Evolutionary conservation across 2,797 vertebrate species (phyloP), one percentile per base, ranked within the genome.

Genomic region (Stomatorhinus walkeri): DNA sequence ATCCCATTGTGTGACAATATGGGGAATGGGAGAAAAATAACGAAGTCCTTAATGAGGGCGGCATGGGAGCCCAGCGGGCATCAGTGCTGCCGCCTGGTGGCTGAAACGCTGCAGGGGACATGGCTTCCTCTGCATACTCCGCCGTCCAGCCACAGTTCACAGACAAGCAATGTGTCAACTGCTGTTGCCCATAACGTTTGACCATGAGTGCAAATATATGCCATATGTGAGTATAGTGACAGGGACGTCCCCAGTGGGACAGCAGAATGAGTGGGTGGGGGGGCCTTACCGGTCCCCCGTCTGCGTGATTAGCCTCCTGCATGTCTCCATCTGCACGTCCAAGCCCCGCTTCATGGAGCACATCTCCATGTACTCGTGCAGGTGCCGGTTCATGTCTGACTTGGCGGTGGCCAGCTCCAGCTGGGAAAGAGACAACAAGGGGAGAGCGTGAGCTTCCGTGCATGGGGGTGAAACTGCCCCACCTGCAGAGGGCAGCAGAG

Each of bases 291-390:
- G 81, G 48, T 85, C 81, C 81, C 81, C 81, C 1, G 81, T 97
- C 93, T 98, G 97, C 1, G 97, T 97, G 93, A 98, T 98, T 86
- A 98, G 95, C 32, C 97, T 95, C 89, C 97, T 94, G 89, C 97
- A 98, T 2, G 96, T 97, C 94, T 97, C 96, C 96, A 97, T 97
- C 92, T 97, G 96, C 88, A 97, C 96, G 0, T 97, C 96, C 89
- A 97, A 89, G 4, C 96, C 96, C 4, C 96, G 91, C 92, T 97
- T 97, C 96, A 97, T 97, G 93, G 96, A 97, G 91, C 96, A 97
- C 96, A 97, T 97, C 85, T 97, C 96, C 96, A 97, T 97, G 92
- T 97, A 97, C 88, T 97, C 96, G 0, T 97, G 96, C 2, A 97
- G 92, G 87, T 97, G 96, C 1, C 96, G 93, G 89, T 96, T 97